Conservation (phyloP, 2,888 invertebrate genomes). For the Drosophila incognita region DNA sequence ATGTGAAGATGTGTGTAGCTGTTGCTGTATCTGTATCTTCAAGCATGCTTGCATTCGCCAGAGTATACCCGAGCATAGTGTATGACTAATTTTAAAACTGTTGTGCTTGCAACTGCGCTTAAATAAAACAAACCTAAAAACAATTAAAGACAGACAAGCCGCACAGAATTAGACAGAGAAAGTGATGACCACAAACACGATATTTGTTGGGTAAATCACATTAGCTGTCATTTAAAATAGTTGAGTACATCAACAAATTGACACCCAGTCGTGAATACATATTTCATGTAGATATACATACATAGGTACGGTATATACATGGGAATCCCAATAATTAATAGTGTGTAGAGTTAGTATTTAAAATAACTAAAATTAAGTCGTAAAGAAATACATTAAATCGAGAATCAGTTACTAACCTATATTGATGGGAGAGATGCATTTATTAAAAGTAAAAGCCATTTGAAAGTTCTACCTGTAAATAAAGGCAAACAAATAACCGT, state of each 20-base stretch:
- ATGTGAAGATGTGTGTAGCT: slow-evolving; percentile 21
- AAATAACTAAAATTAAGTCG: not conserved
- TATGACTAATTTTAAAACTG: slow-evolving; percentile 75
- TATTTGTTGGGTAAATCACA: slow-evolving; percentile 69
- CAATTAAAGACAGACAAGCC: slow-evolving; percentile 56
- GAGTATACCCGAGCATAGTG: slow-evolving; percentile 43
- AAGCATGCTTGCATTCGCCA: slow-evolving; percentile 66
- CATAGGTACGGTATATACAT: not conserved
- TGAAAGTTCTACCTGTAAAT: slow-evolving; percentile 36
- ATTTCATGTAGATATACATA: not conserved
- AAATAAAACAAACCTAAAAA: slow-evolving; percentile 61
- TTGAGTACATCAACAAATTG: slow-evolving; percentile 36
- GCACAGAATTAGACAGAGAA: slow-evolving; percentile 72
- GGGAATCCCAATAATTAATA: not conserved
- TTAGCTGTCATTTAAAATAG: slow-evolving; percentile 2
- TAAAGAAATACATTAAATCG: not conserved
- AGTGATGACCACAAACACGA: slow-evolving; percentile 68
- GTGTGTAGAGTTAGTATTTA: not conserved
- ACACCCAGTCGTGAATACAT: not conserved
- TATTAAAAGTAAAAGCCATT: slow-evolving; percentile 33
- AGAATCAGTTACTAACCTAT: not conserved
- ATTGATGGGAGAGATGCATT: not conserved
- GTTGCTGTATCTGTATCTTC: slow-evolving; percentile 58
- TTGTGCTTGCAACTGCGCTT: slow-evolving; percentile 51
- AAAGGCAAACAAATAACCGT: slow-evolving; percentile 20